Conservation (phyloP, 2,113 vertebrate species). For the Oxyura jamaicensis region DNA sequence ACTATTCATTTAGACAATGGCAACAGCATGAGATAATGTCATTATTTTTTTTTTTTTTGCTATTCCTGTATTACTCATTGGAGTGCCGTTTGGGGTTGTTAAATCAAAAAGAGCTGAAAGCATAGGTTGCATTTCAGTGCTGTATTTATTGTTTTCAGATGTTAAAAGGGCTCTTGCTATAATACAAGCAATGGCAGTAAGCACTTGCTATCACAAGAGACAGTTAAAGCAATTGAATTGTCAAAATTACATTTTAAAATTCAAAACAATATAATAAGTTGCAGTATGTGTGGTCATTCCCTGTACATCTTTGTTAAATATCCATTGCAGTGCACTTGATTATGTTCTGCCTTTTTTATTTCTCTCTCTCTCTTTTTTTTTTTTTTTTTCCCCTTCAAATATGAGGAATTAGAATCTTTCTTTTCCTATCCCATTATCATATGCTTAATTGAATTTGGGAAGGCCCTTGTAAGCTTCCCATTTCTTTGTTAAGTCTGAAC, state of each 20-base stretch:
- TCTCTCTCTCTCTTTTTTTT: background rate
- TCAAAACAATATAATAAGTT: background rate
- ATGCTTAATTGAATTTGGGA: background rate
- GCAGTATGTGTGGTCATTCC: background rate
- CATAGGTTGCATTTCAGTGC: background rate
- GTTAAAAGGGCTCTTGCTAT: background rate
- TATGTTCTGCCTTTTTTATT: background rate
- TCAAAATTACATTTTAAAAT: constrained; percentile 19
- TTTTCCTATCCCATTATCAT: background rate
- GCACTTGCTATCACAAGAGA: background rate
- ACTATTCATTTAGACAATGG: constrained; percentile 26
- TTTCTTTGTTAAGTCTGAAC: background rate
- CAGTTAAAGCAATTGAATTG: background rate
- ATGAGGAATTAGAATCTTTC: background rate
- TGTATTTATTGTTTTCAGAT: constrained; percentile 15
- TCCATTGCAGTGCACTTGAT: background rate
- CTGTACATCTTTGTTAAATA: background rate
- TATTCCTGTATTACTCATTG: constrained; percentile 2
- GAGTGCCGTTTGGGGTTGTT: constrained; percentile 11
- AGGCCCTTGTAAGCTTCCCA: background rate
- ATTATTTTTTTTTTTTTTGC: background rate
- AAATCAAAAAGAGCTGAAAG: constrained; percentile 22
- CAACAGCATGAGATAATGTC: background rate
- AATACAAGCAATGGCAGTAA: background rate
- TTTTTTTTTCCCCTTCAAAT: background rate